Evolutionary conservation across 2,888 invertebrate species (phyloP).

Genomic region (Malthinus seriepunctatus): DNA sequence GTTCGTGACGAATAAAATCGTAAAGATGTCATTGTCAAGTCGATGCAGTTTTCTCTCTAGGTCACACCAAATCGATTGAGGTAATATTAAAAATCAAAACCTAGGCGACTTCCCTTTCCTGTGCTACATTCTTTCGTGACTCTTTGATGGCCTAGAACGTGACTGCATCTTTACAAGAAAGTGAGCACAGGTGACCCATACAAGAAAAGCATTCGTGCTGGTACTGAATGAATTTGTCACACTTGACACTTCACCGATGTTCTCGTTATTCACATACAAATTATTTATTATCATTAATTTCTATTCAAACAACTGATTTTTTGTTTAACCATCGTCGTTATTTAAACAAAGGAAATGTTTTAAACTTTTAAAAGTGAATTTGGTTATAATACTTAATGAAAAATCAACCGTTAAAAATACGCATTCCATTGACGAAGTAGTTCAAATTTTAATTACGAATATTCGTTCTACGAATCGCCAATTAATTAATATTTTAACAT

Average conservation of each 20-base stretch:
- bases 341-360: too few relatives aligned
- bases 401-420: too few relatives aligned
- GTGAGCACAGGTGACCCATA: slow-evolving; percentile 39
- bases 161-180: slow-evolving; percentile 36
- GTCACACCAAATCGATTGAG: slow-evolving; percentile 28
- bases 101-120: slow-evolving; percentile 32
- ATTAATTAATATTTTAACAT: too few relatives aligned
- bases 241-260: slow-evolving; percentile 8
- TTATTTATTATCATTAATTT: too few relatives aligned
- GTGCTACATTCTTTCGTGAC: slow-evolving; percentile 30
- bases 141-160: slow-evolving; percentile 35
- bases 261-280: neutral
- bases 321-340: too few relatives aligned
- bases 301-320: too few relatives aligned
- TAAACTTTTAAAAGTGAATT: too few relatives aligned
- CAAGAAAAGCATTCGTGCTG: slow-evolving; percentile 12
- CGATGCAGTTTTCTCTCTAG: slow-evolving; percentile 22
- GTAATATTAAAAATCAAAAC: slow-evolving; percentile 30
- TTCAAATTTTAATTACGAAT: too few relatives aligned
- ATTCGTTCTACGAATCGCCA: too few relatives aligned
- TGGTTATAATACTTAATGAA: too few relatives aligned
- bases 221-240: slow-evolving; percentile 6
- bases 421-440: too few relatives aligned
- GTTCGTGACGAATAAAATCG: neutral
- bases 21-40: neutral